These are phyloP conservation scores for Artemia sinica DNA, from an alignment of 2,888 invertebrate species.

Conservation along the genomic window DNA sequence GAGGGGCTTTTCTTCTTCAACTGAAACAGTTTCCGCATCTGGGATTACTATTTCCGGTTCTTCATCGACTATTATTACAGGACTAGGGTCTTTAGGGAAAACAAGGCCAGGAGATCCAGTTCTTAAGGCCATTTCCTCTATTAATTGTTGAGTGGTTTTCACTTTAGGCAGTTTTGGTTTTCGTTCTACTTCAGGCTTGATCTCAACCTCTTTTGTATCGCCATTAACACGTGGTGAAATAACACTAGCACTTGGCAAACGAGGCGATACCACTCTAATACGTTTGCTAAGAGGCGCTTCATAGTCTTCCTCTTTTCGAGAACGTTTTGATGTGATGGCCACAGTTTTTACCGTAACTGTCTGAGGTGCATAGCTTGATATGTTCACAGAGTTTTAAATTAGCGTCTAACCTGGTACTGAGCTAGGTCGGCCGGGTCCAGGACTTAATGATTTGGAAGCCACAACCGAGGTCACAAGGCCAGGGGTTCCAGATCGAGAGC, in stretches of 20 bases:
- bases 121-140: constrained; percentile 44
- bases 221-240: constrained; percentile 23
- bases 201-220: constrained; percentile 21
- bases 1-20: constrained; percentile 30
- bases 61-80: constrained; percentile 33
- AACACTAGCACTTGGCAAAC: constrained; percentile 21
- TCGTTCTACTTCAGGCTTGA: constrained; percentile 21
- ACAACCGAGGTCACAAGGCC: constrained; percentile 22
- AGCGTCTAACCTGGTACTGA: neutral
- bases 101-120: constrained; percentile 21
- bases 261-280: constrained; percentile 19
- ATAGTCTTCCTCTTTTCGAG: constrained; percentile 33
- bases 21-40: constrained; percentile 42
- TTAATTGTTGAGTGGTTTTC: constrained; percentile 60
- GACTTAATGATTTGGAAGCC: constrained; percentile 23
- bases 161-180: constrained; percentile 30
- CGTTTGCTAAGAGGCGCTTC: constrained; percentile 12
- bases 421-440: constrained; percentile 21
- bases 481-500: neutral
- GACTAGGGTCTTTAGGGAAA: constrained; percentile 18
- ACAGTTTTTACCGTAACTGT: constrained; percentile 37
- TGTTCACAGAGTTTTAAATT: constrained; percentile 15
- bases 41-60: constrained; percentile 48
- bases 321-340: constrained; percentile 38
- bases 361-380: constrained; percentile 21